Percentiles rank a stretch among this genome's conserved stretches.
Evolutionary conservation across 2,797 vertebrate genomes (phyloP).

Genomic region (Mustela erminea): DNA sequence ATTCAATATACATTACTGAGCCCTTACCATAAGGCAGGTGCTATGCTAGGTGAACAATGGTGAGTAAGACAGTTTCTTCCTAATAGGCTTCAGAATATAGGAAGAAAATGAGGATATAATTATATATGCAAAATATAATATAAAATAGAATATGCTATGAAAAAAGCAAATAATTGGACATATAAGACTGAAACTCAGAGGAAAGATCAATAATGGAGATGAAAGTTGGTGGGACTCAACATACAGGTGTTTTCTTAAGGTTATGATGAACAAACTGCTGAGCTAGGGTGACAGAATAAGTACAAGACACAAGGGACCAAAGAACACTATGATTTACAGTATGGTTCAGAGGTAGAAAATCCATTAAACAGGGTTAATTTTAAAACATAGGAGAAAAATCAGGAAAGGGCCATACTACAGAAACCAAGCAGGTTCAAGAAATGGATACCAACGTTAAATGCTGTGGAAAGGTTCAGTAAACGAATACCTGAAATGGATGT

Average conservation of each 20-base stretch:
- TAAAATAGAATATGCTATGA: neutral
- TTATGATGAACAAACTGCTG: neutral
- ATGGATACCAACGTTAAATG: neutral
- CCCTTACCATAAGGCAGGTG: neutral
- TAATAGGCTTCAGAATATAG: constrained; percentile 1
- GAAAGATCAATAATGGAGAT: neutral
- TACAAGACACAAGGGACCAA: neutral
- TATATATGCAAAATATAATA: neutral
- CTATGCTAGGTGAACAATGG: neutral
- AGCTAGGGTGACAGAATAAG: neutral
- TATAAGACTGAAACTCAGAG: neutral
- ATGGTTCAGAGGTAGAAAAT: neutral
- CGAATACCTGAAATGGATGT: neutral
- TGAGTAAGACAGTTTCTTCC: neutral
- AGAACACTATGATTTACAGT: neutral
- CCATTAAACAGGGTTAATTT: neutral
- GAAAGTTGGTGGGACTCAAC: neutral
- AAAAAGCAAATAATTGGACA: constrained; percentile 39
- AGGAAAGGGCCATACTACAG: neutral
- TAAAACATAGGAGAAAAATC: neutral
- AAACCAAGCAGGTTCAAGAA: neutral
- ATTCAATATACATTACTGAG: neutral
- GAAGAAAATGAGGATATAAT: constrained; percentile 1
- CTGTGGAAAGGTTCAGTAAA: neutral
- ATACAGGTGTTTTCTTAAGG: neutral